These are phyloP conservation scores for Dugesia japonica DNA, from an alignment of 2,888 invertebrate genomes.

Conservation along the genomic window DNA sequence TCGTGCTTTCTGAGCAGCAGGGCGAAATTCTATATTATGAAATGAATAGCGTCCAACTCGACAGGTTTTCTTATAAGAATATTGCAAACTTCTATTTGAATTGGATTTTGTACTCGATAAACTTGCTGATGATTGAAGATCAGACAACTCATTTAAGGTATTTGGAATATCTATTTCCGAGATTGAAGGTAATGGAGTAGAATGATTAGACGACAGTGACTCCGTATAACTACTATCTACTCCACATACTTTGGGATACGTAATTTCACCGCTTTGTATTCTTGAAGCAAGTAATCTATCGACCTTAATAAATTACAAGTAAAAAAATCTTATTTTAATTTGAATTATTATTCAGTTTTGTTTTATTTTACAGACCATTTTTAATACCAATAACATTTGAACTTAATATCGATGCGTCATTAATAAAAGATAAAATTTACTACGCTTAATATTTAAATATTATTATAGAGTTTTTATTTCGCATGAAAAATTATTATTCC, in stretches of 20 bases:
- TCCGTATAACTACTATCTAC: neutral
- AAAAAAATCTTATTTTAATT: too few relatives aligned
- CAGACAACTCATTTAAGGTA: neutral
- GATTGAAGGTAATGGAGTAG: neutral
- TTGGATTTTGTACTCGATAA: neutral
- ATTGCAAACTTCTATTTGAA: neutral
- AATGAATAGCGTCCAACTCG: neutral
- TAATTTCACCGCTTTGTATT: neutral
- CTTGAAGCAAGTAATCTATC: neutral
- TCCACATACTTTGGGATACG: neutral
- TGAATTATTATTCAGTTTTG: too few relatives aligned
- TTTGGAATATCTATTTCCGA: neutral
- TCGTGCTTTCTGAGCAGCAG: neutral
- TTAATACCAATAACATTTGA: too few relatives aligned
- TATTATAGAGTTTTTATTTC: too few relatives aligned
- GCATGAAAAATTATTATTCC: too few relatives aligned
- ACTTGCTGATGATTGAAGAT: neutral
- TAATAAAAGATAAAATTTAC: too few relatives aligned
- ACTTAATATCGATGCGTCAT: too few relatives aligned
- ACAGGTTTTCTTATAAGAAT: neutral
- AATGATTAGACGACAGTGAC: neutral
- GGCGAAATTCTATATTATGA: conserved; percentile 15
- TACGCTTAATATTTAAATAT: too few relatives aligned
- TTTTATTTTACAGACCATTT: too few relatives aligned
- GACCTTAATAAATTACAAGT: conserved; percentile 5